phyloP scores from a whole-genome alignment of 2,888 invertebrate genomes.

The Colostygia pectinataria region DNA sequence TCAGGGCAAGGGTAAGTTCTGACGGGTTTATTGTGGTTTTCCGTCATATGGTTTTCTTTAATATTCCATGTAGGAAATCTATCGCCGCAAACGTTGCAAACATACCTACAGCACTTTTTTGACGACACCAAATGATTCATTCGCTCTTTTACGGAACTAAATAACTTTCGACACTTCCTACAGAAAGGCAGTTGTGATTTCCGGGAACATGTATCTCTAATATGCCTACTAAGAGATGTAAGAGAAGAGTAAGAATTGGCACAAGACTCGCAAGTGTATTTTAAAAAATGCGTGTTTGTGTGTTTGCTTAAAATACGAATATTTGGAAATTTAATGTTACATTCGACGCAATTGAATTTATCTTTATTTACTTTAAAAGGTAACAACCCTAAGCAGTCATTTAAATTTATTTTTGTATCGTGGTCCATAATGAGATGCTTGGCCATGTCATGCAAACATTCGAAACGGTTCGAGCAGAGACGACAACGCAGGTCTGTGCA shows the following conservation, averaged over 20 bases:
- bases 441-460: constrained; percentile 40
- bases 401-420: constrained; percentile 38
- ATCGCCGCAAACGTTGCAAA: constrained; percentile 44
- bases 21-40: constrained; percentile 38
- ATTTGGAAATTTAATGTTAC: constrained; percentile 45
- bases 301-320: constrained; percentile 50
- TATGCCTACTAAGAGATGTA: constrained; percentile 42
- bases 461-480: constrained; percentile 39
- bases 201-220: constrained; percentile 39
- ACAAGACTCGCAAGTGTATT: constrained; percentile 52
- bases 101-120: constrained; percentile 46
- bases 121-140: constrained; percentile 41
- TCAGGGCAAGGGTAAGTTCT: constrained; percentile 46
- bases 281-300: constrained; percentile 49
- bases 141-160: constrained; percentile 42
- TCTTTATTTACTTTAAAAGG: constrained; percentile 48
- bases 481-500: constrained; percentile 51
- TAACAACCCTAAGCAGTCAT: constrained; percentile 45
- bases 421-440: constrained; percentile 47
- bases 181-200: constrained; percentile 39
- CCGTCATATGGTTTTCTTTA: constrained; percentile 44
- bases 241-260: constrained; percentile 49
- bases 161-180: constrained; percentile 46
- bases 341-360: constrained; percentile 43
- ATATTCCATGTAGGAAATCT: constrained; percentile 45